A percentile compares a stretch with the other conserved stretches of the same genome.
Evolutionary conservation across 1,140 invertebrate species (phyloP).

Genomic region (Maniola jurtina): DNA sequence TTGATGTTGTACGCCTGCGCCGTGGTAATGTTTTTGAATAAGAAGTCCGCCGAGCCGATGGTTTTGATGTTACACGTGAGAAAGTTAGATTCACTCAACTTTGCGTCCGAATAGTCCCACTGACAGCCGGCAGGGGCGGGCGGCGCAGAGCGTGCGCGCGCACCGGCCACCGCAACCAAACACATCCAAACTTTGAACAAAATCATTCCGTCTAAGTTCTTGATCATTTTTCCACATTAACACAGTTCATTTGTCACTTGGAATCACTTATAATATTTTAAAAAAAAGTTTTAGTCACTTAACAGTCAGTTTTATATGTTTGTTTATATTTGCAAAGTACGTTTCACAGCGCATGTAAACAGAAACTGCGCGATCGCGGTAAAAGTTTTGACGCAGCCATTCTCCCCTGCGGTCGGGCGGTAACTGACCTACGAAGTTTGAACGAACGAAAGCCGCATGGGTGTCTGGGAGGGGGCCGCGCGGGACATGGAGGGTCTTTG

Average conservation of each 20-base stretch:
- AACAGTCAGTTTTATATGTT: slow-evolving; percentile 51
- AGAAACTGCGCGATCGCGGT: slow-evolving; percentile 67
- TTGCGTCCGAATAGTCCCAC: slow-evolving; percentile 81
- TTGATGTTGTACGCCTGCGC: slow-evolving; percentile 84
- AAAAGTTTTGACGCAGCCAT: slow-evolving; percentile 77
- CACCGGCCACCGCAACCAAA: slow-evolving; percentile 63
- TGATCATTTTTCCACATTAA: slow-evolving; percentile 63
- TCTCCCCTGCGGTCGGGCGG: slow-evolving; percentile 76
- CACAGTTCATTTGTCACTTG: slow-evolving; percentile 70
- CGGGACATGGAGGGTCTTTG: slow-evolving; percentile 49
- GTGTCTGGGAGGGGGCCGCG: slow-evolving; percentile 54
- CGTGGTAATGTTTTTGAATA: slow-evolving; percentile 85
- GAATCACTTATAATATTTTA: slow-evolving; percentile 47
- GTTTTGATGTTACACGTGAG: slow-evolving; percentile 86
- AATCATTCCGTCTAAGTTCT: slow-evolving; percentile 72
- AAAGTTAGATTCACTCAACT: slow-evolving; percentile 78
- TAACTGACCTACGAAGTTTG: slow-evolving; percentile 80
- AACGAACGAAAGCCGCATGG: slow-evolving; percentile 77
- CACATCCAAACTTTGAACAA: slow-evolving; percentile 76
- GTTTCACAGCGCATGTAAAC: slow-evolving; percentile 73
- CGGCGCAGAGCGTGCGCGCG: slow-evolving; percentile 73
- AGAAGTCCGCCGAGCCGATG: slow-evolving; percentile 83
- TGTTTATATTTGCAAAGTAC: slow-evolving; percentile 54
- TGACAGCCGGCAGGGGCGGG: slow-evolving; percentile 83
- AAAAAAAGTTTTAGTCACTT: slow-evolving; percentile 57